These are phyloP conservation scores for Galeopsomyia nigrocyanea DNA, from an alignment of 2,888 invertebrate species.

Conservation along the genomic window DNA sequence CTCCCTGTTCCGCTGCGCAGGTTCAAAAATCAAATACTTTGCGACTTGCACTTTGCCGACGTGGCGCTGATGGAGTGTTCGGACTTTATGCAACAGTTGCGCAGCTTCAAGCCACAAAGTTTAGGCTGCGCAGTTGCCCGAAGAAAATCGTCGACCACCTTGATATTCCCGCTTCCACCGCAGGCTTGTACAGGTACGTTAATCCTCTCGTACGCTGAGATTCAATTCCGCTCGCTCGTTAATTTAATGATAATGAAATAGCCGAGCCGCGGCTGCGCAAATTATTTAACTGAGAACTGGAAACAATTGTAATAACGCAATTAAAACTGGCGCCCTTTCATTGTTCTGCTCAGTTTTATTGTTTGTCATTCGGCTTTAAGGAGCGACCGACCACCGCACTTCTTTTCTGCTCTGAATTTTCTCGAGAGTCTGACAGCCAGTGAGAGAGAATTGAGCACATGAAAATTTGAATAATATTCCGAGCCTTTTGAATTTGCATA, in stretches of 20 bases:
- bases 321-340: no score
- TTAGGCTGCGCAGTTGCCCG: slow-evolving; percentile 95
- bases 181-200: slow-evolving; percentile 91
- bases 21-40: slow-evolving; percentile 92
- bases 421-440: background rate
- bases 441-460: background rate
- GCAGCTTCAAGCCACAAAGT: slow-evolving; percentile 96
- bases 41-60: slow-evolving; percentile 97
- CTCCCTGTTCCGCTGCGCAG: slow-evolving; percentile 60
- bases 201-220: background rate
- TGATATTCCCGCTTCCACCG: slow-evolving; percentile 93
- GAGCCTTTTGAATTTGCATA: background rate
- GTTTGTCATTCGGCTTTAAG: no score
- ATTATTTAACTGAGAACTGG: slow-evolving; percentile 12
- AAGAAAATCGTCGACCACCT: slow-evolving; percentile 92
- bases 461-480: background rate
- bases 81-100: slow-evolving; percentile 96
- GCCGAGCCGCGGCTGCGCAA: background rate
- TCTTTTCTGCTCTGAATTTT: no score
- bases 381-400: no score
- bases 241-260: slow-evolving; percentile 36
- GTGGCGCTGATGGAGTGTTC: slow-evolving; percentile 97
- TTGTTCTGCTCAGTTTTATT: no score
- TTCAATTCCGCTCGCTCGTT: background rate
- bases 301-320: no score